These are phyloP conservation scores for Lycophotia porphyrea DNA, from an alignment of 2,888 invertebrate genomes.

Conservation along the genomic window DNA sequence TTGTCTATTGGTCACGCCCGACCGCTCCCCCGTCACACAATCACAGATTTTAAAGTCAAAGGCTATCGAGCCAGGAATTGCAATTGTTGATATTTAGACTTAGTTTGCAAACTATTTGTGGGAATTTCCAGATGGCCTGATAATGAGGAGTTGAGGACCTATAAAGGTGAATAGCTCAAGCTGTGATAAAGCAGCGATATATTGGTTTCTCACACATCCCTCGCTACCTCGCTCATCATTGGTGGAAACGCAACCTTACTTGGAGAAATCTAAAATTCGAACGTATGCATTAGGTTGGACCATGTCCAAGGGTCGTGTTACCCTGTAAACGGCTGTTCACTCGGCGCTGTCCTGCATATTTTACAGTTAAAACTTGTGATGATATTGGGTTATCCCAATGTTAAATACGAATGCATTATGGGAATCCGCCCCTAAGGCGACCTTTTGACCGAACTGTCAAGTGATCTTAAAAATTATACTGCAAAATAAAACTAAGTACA, in stretches of 20 bases:
- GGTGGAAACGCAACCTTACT: no score
- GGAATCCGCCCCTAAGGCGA: not conserved
- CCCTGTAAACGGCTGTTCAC: not conserved
- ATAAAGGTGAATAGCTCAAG: not conserved
- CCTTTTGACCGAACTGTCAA: not conserved
- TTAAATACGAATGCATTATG: not conserved
- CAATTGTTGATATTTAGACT: slow-evolving; percentile 31
- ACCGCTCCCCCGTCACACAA: slow-evolving; percentile 36
- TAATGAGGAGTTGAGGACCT: not conserved
- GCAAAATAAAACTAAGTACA: not conserved
- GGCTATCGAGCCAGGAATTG: slow-evolving; percentile 63
- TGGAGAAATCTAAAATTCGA: not conserved
- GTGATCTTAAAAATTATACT: not conserved
- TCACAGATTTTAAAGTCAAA: slow-evolving; percentile 53
- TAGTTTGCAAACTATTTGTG: slow-evolving; percentile 12
- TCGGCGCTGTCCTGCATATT: not conserved
- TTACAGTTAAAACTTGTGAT: not conserved
- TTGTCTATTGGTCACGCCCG: slow-evolving; percentile 54
- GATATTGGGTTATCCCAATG: not conserved
- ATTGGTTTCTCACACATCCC: no score
- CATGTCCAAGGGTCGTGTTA: not conserved
- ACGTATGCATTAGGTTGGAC: not conserved
- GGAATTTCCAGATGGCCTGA: slow-evolving; percentile 31
- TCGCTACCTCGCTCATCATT: no score
- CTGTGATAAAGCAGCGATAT: no score